phyloP scores from a whole-genome alignment of 1,140 invertebrate species.

The Triops longicaudatus region DNA sequence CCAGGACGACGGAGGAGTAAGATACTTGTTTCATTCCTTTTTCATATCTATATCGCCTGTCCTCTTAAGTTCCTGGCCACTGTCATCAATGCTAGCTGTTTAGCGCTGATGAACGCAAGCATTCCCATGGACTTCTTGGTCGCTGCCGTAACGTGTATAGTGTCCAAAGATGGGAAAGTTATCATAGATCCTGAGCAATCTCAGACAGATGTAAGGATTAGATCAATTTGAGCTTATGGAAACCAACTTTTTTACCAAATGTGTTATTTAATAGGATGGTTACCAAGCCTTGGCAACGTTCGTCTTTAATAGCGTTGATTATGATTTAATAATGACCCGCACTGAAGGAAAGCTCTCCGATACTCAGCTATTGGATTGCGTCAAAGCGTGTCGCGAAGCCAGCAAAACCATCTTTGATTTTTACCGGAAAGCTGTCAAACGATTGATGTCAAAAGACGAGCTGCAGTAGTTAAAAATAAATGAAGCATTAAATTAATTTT shows the following conservation, averaged over 20 bases:
- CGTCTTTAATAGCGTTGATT: conserved; percentile 59
- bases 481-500: neutral
- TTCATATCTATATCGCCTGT: conserved; percentile 9
- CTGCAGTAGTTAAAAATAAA: conserved; percentile 4
- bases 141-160: conserved; percentile 63
- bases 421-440: conserved; percentile 52
- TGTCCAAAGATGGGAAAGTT: conserved; percentile 53
- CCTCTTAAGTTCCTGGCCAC: conserved; percentile 59
- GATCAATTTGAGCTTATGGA: conserved; percentile 22
- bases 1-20: conserved; percentile 71
- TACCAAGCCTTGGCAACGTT: conserved; percentile 52
- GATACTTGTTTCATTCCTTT: conserved; percentile 26
- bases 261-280: conserved; percentile 36
- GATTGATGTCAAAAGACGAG: conserved; percentile 26
- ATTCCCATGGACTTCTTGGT: conserved; percentile 68
- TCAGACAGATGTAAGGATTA: conserved; percentile 37
- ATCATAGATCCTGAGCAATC: conserved; percentile 53
- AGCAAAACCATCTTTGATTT: conserved; percentile 60
- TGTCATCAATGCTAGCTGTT: conserved; percentile 68
- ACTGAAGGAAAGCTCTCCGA: conserved; percentile 58
- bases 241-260: conserved; percentile 27
- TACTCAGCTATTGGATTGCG: conserved; percentile 52
- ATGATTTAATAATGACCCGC: conserved; percentile 52
- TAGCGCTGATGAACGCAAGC: conserved; percentile 70
- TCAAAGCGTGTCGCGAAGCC: conserved; percentile 52